phyloP scores from a whole-genome alignment of 2,888 invertebrate species.

The Patella ulyssiponensis region DNA sequence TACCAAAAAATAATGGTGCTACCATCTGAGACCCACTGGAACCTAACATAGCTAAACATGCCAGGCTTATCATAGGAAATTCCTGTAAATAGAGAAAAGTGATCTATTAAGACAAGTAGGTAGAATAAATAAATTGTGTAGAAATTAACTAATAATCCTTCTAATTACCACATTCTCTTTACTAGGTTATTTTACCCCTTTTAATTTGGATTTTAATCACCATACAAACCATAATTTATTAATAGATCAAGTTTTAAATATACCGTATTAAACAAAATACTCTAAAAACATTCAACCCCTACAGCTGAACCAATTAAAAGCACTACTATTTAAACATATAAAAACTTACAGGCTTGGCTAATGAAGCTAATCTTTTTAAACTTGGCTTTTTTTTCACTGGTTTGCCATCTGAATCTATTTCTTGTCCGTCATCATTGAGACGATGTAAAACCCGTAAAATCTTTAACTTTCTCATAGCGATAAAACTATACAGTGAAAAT shows the following conservation, averaged over 20 bases:
- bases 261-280: too few relatives aligned
- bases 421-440: conserved; percentile 58
- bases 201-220: too few relatives aligned
- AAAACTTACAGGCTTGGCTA: conserved; percentile 64
- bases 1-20: conserved; percentile 69
- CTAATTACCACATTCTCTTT: too few relatives aligned
- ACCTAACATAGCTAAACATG: conserved; percentile 50
- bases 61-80: conserved; percentile 45
- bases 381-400: conserved; percentile 52
- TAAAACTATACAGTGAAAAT: conserved; percentile 46
- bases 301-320: too few relatives aligned
- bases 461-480: conserved; percentile 55
- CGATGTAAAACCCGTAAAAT: conserved; percentile 52
- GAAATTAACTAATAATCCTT: too few relatives aligned
- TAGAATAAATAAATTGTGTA: too few relatives aligned
- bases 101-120: too few relatives aligned
- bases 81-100: conserved; percentile 48
- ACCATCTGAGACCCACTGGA: conserved; percentile 61
- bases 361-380: conserved; percentile 52
- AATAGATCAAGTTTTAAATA: too few relatives aligned
- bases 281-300: too few relatives aligned
- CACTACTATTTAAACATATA: not conserved
- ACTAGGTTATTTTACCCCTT: too few relatives aligned
- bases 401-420: conserved; percentile 65
- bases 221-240: too few relatives aligned